These are phyloP conservation scores for Platycheirus albimanus DNA, from an alignment of 2,888 invertebrate species.

Conservation along the genomic window DNA sequence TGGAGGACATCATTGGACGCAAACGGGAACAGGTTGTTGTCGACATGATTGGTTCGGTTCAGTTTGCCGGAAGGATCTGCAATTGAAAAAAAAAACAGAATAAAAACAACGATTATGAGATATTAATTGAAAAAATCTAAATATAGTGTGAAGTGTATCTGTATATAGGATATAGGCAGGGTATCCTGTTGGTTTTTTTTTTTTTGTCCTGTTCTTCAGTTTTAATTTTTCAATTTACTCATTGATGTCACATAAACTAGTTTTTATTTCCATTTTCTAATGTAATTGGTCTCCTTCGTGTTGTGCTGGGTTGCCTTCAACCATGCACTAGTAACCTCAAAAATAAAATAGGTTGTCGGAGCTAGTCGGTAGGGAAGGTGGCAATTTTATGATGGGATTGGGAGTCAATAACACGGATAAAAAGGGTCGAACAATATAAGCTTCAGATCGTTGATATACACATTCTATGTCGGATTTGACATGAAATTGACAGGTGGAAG, in stretches of 20 bases:
- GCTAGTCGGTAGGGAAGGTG: neutral
- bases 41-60: conserved; percentile 78
- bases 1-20: conserved; percentile 76
- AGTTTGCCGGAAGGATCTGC: conserved; percentile 49
- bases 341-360: neutral
- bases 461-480: neutral
- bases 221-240: conserved; percentile 34
- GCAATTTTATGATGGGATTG: conserved; percentile 6
- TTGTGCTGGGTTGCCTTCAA: neutral
- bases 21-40: conserved; percentile 80
- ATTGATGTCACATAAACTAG: conserved; percentile 53
- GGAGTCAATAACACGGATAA: conserved; percentile 27
- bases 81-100: conserved; percentile 34
- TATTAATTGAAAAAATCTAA: conserved; percentile 62
- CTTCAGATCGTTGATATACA: conserved; percentile 7
- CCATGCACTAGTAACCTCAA: conserved; percentile 55
- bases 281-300: conserved; percentile 18
- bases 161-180: neutral
- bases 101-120: conserved; percentile 23
- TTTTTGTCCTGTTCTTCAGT: neutral
- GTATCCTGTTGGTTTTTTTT: conserved; percentile 8
- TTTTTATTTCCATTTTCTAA: conserved; percentile 2
- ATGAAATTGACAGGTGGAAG: conserved; percentile 38
- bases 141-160: conserved; percentile 28
- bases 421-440: conserved; percentile 36